A percentile compares a stretch with the other conserved stretches of the same genome.
Conservation (phyloP, 1,140 invertebrate species). For the Brachionus manjavacas region DNA sequence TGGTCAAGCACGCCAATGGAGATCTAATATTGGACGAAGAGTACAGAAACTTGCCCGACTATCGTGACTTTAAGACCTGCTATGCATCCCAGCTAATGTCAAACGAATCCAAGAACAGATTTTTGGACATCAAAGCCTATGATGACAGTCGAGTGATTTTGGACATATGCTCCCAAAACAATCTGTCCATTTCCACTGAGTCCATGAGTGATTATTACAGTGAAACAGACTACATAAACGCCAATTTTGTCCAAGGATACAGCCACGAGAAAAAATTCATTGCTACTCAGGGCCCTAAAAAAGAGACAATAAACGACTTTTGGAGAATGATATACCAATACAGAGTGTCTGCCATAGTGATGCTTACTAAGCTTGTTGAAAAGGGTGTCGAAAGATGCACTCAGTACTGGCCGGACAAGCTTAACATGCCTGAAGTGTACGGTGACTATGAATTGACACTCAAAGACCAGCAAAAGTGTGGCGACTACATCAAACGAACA, state of each 20-base stretch:
- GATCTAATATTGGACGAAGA: slow-evolving; percentile 39
- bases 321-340: slow-evolving; percentile 97
- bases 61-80: slow-evolving; percentile 8
- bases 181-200: slow-evolving; percentile 19
- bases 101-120: slow-evolving; percentile 28
- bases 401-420: slow-evolving; percentile 81
- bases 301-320: slow-evolving; percentile 85
- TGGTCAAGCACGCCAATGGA: slow-evolving; percentile 38
- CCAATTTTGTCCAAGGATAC: slow-evolving; percentile 95
- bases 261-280: slow-evolving; percentile 96
- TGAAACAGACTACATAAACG: slow-evolving; percentile 81
- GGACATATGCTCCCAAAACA: not conserved
- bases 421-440: slow-evolving; percentile 49
- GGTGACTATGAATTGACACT: slow-evolving; percentile 23
- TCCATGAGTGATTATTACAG: not conserved
- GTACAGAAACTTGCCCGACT: slow-evolving; percentile 39
- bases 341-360: slow-evolving; percentile 79
- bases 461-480: slow-evolving; percentile 16
- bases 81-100: not conserved
- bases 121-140: slow-evolving; percentile 38
- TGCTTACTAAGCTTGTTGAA: slow-evolving; percentile 82
- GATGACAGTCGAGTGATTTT: slow-evolving; percentile 30
- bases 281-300: slow-evolving; percentile 88
- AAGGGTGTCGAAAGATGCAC: slow-evolving; percentile 82
- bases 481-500: slow-evolving; percentile 20